A percentile compares a stretch with the other conserved stretches of the same genome.
Evolutionary conservation across 2,797 vertebrate species (phyloP).

Genomic region (Gymnothorax javanicus): DNA sequence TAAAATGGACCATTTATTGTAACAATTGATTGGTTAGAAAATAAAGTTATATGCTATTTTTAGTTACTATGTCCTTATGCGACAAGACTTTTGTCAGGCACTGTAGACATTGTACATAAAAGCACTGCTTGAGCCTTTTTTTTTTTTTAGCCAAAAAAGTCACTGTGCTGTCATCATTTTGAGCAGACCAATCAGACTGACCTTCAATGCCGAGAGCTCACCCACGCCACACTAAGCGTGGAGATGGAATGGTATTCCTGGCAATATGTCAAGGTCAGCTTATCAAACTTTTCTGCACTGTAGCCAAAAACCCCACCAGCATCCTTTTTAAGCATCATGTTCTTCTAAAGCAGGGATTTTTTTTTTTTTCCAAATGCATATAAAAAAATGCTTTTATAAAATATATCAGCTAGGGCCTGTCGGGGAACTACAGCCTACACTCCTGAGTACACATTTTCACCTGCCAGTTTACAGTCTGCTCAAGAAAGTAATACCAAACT

Average conservation of each 20-base stretch:
- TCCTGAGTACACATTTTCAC: background rate
- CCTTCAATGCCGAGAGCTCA: background rate
- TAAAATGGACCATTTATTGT: too few species aligned
- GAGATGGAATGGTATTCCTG: background rate
- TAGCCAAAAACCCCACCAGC: background rate
- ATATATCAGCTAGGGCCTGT: background rate
- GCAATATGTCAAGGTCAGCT: background rate
- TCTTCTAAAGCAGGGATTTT: background rate
- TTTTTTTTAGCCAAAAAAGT: background rate
- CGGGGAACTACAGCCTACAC: background rate
- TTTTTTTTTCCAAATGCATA: background rate
- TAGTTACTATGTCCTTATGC: too few species aligned
- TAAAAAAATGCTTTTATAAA: background rate
- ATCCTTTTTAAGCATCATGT: background rate
- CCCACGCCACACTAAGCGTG: background rate
- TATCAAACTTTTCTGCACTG: background rate
- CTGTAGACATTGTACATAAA: too few species aligned
- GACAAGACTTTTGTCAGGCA: too few species aligned
- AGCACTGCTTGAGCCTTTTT: background rate
- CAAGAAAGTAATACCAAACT: background rate
- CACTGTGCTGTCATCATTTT: background rate
- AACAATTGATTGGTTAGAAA: too few species aligned
- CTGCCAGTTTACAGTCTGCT: background rate
- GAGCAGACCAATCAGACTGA: background rate
- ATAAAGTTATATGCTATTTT: too few species aligned